Evolutionary conservation across 2,113 vertebrate genomes (phyloP).

Genomic region (Micronycteris hirsuta): DNA sequence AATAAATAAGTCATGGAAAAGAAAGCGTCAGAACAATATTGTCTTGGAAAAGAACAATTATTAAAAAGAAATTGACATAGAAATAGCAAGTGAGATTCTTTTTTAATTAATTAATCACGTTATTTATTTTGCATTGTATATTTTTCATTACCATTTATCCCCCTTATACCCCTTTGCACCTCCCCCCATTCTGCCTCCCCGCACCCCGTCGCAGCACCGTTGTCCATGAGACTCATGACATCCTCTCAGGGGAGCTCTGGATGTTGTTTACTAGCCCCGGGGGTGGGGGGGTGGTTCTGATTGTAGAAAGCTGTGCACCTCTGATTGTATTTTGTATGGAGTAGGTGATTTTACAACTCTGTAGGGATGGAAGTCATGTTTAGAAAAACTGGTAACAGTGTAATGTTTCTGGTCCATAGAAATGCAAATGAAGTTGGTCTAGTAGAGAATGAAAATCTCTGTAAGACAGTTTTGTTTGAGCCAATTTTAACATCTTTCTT

Average conservation of each 20-base stretch:
- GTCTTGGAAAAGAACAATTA: neutral
- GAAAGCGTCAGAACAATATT: neutral
- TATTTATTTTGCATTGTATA: too few species aligned
- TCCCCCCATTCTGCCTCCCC: too few species aligned
- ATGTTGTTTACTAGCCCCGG: neutral
- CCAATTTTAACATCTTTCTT: neutral
- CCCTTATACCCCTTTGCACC: too few species aligned
- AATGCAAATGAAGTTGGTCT: conserved; percentile 4
- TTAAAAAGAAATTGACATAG: neutral
- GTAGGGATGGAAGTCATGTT: neutral
- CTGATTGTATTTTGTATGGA: neutral
- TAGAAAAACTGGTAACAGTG: neutral
- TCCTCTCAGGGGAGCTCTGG: neutral
- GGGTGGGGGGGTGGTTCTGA: too few species aligned
- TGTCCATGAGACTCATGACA: neutral
- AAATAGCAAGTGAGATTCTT: neutral
- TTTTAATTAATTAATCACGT: too few species aligned
- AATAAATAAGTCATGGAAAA: neutral
- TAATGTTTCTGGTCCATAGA: neutral
- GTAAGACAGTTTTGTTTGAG: neutral
- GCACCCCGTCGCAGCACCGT: too few species aligned
- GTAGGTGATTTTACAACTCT: neutral
- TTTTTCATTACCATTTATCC: too few species aligned
- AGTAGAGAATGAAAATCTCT: neutral
- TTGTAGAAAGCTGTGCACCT: neutral